phyloP scores from a whole-genome alignment of 2,113 vertebrate species.

The Odontesthes bonariensis region DNA sequence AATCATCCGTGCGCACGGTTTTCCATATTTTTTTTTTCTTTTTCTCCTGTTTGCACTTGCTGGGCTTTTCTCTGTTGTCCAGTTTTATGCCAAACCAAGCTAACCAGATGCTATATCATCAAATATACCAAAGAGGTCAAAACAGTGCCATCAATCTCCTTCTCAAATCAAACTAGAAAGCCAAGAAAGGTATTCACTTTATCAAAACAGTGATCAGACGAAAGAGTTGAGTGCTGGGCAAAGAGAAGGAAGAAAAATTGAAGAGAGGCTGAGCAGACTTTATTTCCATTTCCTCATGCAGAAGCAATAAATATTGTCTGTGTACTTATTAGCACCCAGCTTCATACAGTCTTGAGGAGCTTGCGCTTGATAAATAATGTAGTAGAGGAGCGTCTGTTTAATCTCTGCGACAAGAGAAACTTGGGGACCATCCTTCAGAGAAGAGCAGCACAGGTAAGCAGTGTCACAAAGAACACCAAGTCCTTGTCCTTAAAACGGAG shows the following conservation, averaged over 20 bases:
- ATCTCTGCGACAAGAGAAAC: conserved; percentile 67
- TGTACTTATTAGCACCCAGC: conserved; percentile 69
- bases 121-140: background rate
- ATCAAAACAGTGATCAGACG: background rate
- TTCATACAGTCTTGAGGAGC: conserved; percentile 51
- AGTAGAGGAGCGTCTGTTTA: conserved; percentile 65
- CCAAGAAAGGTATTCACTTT: background rate
- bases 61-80: background rate
- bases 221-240: background rate
- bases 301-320: conserved; percentile 69
- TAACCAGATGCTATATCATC: background rate
- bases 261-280: conserved; percentile 12
- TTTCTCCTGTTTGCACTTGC: too few relatives aligned
- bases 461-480: conserved; percentile 45
- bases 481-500: conserved; percentile 67
- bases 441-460: conserved; percentile 48
- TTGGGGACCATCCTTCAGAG: conserved; percentile 63
- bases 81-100: too few relatives aligned
- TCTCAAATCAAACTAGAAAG: background rate
- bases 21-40: too few relatives aligned
- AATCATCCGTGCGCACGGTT: too few relatives aligned
- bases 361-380: conserved; percentile 71
- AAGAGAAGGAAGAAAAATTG: conserved; percentile 26
- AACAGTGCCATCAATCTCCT: background rate
- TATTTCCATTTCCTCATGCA: conserved; percentile 38